phyloP scores from a whole-genome alignment of 2,797 vertebrate species.

The Gephyroberyx darwinii region DNA sequence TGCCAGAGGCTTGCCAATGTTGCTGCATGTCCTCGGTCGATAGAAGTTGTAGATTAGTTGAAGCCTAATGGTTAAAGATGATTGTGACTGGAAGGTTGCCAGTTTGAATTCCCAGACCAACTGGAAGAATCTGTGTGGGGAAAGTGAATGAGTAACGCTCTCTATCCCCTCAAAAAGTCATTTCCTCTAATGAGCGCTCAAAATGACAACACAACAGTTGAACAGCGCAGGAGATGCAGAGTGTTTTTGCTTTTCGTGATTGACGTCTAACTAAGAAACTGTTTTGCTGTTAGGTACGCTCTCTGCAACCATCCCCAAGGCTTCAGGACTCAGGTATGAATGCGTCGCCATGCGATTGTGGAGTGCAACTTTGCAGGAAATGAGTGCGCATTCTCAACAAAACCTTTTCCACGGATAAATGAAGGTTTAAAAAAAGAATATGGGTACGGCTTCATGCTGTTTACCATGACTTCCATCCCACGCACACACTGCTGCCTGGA shows the following conservation, averaged over 20 bases:
- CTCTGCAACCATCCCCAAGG: too few species aligned
- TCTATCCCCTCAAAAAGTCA: background rate
- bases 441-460: conserved; percentile 61
- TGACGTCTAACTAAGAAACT: background rate
- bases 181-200: background rate
- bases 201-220: background rate
- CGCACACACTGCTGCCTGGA: conserved; percentile 65
- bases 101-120: background rate
- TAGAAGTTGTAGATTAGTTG: too few species aligned
- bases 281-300: background rate
- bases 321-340: background rate
- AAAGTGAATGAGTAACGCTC: background rate
- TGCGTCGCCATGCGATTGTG: background rate
- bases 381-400: conserved; percentile 35
- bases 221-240: background rate
- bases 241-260: background rate
- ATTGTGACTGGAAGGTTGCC: too few species aligned
- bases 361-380: conserved; percentile 42
- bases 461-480: conserved; percentile 72
- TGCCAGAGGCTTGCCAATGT: too few species aligned
- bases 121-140: background rate
- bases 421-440: conserved; percentile 60
- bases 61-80: too few species aligned
- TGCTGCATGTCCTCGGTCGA: too few species aligned
- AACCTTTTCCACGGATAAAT: conserved; percentile 57